phyloP scores from a whole-genome alignment of 2,113 vertebrate genomes.

The Pachyramphus minor region DNA sequence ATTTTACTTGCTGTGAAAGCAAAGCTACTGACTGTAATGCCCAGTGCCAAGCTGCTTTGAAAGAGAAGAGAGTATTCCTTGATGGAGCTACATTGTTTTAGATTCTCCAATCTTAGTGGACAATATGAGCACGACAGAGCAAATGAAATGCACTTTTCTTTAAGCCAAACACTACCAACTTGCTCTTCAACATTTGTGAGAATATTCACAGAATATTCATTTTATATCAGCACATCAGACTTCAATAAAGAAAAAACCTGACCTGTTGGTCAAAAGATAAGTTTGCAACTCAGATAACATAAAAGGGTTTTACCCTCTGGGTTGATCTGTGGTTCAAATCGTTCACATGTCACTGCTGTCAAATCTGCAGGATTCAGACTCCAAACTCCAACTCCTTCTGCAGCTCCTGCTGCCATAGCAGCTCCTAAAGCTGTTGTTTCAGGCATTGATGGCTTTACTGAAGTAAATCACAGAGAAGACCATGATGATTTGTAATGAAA shows the following conservation, averaged over 20 bases:
- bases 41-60: not conserved
- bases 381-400: slow-evolving; percentile 92
- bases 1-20: not conserved
- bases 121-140: not conserved
- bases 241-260: rapidly evolving
- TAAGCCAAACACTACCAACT: not conserved
- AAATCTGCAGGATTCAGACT: slow-evolving; percentile 81
- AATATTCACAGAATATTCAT: not conserved
- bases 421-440: slow-evolving; percentile 94
- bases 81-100: not conserved
- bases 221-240: not conserved
- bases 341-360: slow-evolving; percentile 82
- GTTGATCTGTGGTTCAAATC: slow-evolving; percentile 91
- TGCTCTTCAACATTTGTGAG: not conserved
- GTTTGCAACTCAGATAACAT: not conserved
- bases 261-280: not conserved
- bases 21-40: not conserved
- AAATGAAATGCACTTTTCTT: not conserved
- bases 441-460: slow-evolving; percentile 91
- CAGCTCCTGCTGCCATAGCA: slow-evolving; percentile 95
- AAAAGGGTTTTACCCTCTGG: slow-evolving; percentile 78
- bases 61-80: not conserved
- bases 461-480: not conserved
- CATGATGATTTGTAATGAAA: not conserved
- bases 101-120: not conserved